Conservation (phyloP, 2,113 vertebrate genomes). For the Chaetodon trifascialis region DNA sequence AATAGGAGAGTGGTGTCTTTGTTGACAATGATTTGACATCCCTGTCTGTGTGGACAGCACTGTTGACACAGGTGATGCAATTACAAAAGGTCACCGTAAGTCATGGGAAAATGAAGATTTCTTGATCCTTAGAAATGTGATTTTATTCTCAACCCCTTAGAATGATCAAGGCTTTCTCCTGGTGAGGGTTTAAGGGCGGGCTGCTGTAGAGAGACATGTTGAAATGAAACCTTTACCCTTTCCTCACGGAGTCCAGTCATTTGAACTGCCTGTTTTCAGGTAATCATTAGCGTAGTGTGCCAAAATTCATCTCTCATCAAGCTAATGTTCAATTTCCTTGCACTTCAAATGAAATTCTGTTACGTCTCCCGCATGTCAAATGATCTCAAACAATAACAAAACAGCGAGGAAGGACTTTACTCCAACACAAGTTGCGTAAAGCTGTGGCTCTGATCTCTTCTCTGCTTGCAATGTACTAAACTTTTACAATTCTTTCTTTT, state of each 20-base stretch:
- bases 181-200: background rate
- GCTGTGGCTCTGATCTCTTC: background rate
- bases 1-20: constrained; percentile 21
- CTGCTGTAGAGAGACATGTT: background rate
- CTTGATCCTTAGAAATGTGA: background rate
- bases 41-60: background rate
- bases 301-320: background rate
- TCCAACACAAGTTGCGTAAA: background rate
- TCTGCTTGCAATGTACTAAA: background rate
- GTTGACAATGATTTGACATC: constrained; percentile 21
- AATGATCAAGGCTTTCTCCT: background rate
- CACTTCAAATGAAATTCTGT: background rate
- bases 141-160: background rate
- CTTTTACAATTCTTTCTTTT: background rate
- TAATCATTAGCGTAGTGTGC: constrained; percentile 33
- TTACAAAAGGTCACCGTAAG: background rate
- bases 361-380: background rate
- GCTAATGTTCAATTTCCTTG: background rate
- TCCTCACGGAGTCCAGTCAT: background rate
- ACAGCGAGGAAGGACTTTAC: background rate
- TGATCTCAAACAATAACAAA: background rate
- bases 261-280: background rate
- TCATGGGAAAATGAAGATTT: background rate
- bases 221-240: background rate
- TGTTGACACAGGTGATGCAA: background rate